These are phyloP conservation scores for Pluvialis apricaria DNA, from an alignment of 2,113 vertebrate species.

Conservation along the genomic window DNA sequence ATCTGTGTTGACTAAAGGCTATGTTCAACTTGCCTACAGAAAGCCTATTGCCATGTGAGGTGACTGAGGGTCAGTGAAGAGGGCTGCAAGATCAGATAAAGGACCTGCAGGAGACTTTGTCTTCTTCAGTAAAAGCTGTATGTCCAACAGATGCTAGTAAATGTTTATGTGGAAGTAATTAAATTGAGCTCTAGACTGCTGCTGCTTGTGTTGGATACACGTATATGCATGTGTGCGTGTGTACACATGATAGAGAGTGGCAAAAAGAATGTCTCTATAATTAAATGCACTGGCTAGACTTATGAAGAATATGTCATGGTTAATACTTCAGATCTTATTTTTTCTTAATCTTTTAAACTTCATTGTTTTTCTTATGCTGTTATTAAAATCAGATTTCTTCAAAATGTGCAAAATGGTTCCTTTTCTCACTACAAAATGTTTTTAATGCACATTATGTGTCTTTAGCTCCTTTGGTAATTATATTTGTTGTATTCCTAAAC, in stretches of 20 bases:
- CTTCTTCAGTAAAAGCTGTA: accelerated
- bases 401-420: background rate
- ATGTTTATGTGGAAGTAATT: background rate
- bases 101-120: background rate
- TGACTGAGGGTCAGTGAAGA: background rate
- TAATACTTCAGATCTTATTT: background rate
- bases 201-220: background rate
- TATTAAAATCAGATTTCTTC: background rate
- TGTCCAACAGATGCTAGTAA: background rate
- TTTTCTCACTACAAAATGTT: background rate
- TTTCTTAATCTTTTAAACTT: background rate
- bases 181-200: background rate
- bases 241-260: background rate
- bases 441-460: background rate
- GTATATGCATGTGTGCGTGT: background rate
- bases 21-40: background rate
- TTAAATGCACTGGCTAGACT: background rate
- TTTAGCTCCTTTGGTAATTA: background rate
- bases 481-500: background rate
- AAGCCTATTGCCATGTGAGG: background rate
- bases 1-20: background rate
- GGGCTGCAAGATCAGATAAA: background rate
- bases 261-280: background rate
- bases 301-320: background rate
- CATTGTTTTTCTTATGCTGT: background rate